These are phyloP conservation scores for Melanargia galathea DNA, from an alignment of 2,888 invertebrate species.

Conservation along the genomic window DNA sequence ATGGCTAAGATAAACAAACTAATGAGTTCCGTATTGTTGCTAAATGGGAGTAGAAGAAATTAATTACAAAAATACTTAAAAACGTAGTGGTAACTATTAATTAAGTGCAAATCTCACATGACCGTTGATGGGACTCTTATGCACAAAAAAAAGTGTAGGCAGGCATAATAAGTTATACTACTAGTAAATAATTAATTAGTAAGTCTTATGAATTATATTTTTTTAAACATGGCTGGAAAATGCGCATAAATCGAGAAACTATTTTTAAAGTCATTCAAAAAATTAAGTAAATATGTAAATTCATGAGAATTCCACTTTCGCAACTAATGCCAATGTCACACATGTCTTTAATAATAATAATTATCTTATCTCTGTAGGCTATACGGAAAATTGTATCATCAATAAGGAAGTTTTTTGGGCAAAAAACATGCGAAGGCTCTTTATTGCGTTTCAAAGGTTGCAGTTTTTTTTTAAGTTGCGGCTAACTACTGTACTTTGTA, in stretches of 20 bases:
- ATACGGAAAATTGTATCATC: constrained; percentile 15
- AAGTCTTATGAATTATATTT: too few relatives aligned
- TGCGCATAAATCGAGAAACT: too few relatives aligned
- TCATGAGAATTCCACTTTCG: not conserved
- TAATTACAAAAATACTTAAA: not conserved
- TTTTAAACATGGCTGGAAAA: too few relatives aligned
- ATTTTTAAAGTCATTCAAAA: too few relatives aligned
- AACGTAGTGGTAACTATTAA: too few relatives aligned
- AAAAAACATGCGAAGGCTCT: constrained; percentile 22
- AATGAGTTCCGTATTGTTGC: not conserved
- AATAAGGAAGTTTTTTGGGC: constrained; percentile 15
- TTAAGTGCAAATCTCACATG: too few relatives aligned
- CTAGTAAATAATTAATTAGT: too few relatives aligned
- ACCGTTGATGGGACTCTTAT: too few relatives aligned
- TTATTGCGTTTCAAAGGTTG: constrained; percentile 23
- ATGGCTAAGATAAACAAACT: not conserved
- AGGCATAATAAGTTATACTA: too few relatives aligned
- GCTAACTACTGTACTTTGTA: not conserved
- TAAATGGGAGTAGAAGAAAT: not conserved
- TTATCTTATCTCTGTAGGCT: constrained; percentile 2
- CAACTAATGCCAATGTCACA: not conserved
- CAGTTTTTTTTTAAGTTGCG: constrained; percentile 2
- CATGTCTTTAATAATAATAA: not conserved
- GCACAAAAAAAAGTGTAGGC: too few relatives aligned
- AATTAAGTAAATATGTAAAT: too few relatives aligned